Evolutionary conservation across 2,888 invertebrate genomes (phyloP), one percentile per base, ranked within the genome.

Genomic region (Limnephilus rhombicus): DNA sequence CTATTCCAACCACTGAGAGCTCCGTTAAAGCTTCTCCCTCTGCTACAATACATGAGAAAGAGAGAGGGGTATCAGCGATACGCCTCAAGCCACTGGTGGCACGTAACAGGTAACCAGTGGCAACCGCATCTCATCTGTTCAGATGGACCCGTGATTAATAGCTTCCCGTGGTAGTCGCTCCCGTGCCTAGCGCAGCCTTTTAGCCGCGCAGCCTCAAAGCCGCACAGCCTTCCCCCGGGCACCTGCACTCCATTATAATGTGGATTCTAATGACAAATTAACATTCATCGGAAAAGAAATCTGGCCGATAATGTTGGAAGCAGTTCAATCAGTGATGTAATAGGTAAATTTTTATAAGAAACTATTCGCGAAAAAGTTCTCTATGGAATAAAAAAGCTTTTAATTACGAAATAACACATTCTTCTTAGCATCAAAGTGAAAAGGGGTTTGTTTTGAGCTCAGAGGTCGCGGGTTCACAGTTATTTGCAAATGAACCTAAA

Each of bases 101-200:
- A 68, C 68, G 68, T 68, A 68, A 68, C 68, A 68, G 80, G 88
- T 37, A 80, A 89, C 80, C 34, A 80, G 88, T 89, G 80, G 80
- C 80, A 80, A 68, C 88, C 53, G 80, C 80, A 80, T 89, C 31
- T 89, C 88, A 68, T 18, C 88, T 80, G 88, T 34, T 89, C 88
- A 68, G 85, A 90, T 85, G 90, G 85, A 34, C 53, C 53, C 81
- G 31, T 85, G 90, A 90, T 90, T 90, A 90, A 90, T 90, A 34
- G 85, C 53, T 37, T 90, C 85, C 90, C 68, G 68, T 83, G 45
- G n/a, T 90, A 49, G 34, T 31, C 31, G 90, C 90, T 90, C 85
- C 90, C 68, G 90, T 68, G 11, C 90, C 81, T 49, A 86, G 45
- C 49, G 41, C 45, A 13, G 24, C 24, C 68, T 68, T 18, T 68